Percentiles rank a stretch among this genome's conserved stretches.
phyloP scores from a whole-genome alignment of 1,140 invertebrate species.

The Aphelenchoides fujianensis region DNA sequence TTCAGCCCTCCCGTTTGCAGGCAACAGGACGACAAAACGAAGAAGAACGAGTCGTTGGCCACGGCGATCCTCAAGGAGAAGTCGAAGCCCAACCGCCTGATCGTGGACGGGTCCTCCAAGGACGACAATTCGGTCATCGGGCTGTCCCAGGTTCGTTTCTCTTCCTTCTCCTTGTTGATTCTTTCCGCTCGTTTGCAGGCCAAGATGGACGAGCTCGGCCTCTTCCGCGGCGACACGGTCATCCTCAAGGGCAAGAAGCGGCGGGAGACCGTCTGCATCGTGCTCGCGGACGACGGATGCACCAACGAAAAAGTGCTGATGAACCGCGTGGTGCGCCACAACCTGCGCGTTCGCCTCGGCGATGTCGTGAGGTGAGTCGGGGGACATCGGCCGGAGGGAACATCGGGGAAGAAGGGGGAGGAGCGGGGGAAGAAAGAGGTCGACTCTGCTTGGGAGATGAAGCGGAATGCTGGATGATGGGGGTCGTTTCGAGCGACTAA shows the following conservation, averaged over 20 bases:
- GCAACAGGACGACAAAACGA: constrained; percentile 59
- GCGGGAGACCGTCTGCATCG: constrained; percentile 96
- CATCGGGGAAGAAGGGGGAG: no score
- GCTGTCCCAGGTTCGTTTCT: constrained; percentile 75
- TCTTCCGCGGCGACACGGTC: constrained; percentile 96
- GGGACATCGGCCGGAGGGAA: neutral
- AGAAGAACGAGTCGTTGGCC: constrained; percentile 79
- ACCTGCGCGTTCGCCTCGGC: constrained; percentile 86
- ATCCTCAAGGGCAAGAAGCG: constrained; percentile 84
- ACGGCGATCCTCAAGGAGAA: constrained; percentile 97
- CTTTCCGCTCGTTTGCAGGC: constrained; percentile 67
- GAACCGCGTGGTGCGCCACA: constrained; percentile 95
- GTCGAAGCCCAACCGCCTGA: constrained; percentile 91
- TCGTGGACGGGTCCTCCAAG: constrained; percentile 94
- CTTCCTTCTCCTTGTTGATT: neutral
- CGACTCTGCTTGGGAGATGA: no score
- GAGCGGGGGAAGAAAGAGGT: no score
- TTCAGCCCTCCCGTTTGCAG: constrained; percentile 25
- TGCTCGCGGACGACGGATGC: constrained; percentile 89
- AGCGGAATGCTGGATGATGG: no score
- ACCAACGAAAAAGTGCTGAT: constrained; percentile 96
- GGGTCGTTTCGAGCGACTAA: no score
- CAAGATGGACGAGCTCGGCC: constrained; percentile 97
- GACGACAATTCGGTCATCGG: constrained; percentile 98
- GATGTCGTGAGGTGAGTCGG: constrained; percentile 81